Conservation (phyloP, 2,113 vertebrate genomes). For the Amphiprion ocellaris region DNA sequence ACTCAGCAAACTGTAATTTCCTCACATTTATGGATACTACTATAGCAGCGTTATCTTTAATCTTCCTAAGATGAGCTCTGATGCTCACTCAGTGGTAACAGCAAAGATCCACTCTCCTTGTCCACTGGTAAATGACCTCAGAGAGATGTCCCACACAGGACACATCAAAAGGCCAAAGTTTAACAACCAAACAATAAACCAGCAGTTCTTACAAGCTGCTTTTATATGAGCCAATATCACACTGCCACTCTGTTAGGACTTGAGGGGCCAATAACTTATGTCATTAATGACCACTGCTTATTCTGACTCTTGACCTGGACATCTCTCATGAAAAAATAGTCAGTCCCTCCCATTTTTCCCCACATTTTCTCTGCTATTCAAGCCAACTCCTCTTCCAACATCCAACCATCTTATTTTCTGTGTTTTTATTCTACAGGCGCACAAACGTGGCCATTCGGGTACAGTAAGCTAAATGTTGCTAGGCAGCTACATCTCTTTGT, state of each 20-base stretch:
- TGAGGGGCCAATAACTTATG: slow-evolving; percentile 69
- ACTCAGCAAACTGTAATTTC: neutral
- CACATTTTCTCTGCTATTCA: neutral
- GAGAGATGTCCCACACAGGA: slow-evolving; percentile 46
- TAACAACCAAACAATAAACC: slow-evolving; percentile 74
- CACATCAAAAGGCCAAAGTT: slow-evolving; percentile 70
- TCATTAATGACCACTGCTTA: slow-evolving; percentile 67
- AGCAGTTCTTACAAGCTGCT: slow-evolving; percentile 60
- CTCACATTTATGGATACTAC: neutral
- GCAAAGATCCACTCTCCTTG: neutral
- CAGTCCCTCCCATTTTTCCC: neutral
- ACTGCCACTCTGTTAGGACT: slow-evolving; percentile 47
- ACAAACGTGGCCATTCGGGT: neutral
- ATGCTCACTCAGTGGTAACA: neutral
- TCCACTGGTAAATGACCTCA: slow-evolving; percentile 38
- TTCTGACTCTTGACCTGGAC: slow-evolving; percentile 72
- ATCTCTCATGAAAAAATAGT: slow-evolving; percentile 33
- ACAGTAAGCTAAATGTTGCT: neutral
- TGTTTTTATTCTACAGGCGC: neutral
- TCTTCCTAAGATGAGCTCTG: neutral
- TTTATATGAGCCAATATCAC: slow-evolving; percentile 73
- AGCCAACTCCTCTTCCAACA: neutral
- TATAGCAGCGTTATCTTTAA: neutral
- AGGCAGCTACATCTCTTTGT: slow-evolving; percentile 3
- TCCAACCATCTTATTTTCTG: neutral